phyloP scores from a whole-genome alignment of 2,797 vertebrate species.

The Pipistrellus pipistrellus region DNA sequence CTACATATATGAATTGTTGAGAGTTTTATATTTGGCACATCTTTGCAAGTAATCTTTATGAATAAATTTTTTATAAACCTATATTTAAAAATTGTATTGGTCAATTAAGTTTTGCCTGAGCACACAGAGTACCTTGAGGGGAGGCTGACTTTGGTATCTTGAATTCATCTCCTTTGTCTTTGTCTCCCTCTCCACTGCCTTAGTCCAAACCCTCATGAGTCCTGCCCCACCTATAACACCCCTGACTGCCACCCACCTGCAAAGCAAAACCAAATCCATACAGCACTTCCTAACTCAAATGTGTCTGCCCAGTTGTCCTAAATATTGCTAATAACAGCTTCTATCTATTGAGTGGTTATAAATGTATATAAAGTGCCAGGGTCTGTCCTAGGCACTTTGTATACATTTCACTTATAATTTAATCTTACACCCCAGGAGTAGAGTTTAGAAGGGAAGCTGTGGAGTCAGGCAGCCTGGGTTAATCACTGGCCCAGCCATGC shows the following conservation, averaged over 20 bases:
- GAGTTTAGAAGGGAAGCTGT: neutral
- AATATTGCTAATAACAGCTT: neutral
- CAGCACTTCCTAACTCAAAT: neutral
- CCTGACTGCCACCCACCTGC: neutral
- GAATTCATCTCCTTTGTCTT: neutral
- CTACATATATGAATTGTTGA: neutral
- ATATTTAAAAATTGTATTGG: neutral
- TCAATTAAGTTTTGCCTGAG: neutral
- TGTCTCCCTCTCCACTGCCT: neutral
- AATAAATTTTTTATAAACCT: conserved; percentile 20
- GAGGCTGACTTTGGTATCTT: neutral
- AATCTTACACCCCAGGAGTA: neutral
- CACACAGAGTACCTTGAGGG: neutral
- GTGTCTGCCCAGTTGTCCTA: neutral
- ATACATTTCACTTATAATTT: neutral
- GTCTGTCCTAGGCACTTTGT: neutral
- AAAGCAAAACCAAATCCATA: neutral
- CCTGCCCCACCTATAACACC: neutral
- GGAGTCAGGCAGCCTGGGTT: neutral
- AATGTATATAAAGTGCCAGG: neutral
- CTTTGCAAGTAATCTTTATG: neutral
- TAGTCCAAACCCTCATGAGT: neutral
- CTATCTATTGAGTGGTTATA: neutral
- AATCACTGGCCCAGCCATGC: too few relatives aligned
- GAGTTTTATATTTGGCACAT: neutral